Base-by-base conservation (phyloP, 2,113 vertebrate genomes). In the Catharus minimus region DNA sequence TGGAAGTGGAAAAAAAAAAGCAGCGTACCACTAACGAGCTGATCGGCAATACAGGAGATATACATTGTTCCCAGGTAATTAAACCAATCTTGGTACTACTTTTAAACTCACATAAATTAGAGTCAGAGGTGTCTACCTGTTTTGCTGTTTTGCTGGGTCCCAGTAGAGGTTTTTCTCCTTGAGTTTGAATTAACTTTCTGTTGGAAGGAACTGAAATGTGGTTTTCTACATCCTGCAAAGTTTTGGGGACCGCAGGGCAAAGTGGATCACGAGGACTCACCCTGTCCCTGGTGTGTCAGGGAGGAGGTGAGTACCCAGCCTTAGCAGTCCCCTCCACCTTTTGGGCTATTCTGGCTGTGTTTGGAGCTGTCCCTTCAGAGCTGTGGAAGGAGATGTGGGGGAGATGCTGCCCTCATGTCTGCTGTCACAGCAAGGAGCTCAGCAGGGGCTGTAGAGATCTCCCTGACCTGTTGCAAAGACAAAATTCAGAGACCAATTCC, bases 51-150 rank as follows among this genome's bases (percentile, higher is more conserved):
- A 81, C 62, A 58, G 74, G 44, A 83, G 85, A 92, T 89, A 64
- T 86, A 66, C 82, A 88, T 88, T 85, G 86, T 94, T 95, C 87
- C 87, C 79, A 53, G 81, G 89, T 97, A 96, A 96, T 95, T 96
- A 96, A 96, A 76, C 94, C 81, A 53, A 94, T 84, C 91, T 85
- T 61, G 47, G 47, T 76, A 36, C 61, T 80, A 84, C 85, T 81
- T 78, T 90, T 86, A 92, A 89, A 87, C 52, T 72, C 73, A 71
- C 27, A 62, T 92, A 86, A 93, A 93, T 94, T 96, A 94, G 61
- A 88, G 46, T 58, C 44, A 69, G 86, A 81, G 62, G 73, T 58
- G 76, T 76, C 79, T 93, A 77, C 81, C 69, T 95, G 15, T 75
- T 90, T 72, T 50, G 1, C 69, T 95, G 15, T 75, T 89, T 72